Evolutionary conservation across 92 coral and sea anemone species (phyloP).

Genomic region (Bergia puertoricense): DNA sequence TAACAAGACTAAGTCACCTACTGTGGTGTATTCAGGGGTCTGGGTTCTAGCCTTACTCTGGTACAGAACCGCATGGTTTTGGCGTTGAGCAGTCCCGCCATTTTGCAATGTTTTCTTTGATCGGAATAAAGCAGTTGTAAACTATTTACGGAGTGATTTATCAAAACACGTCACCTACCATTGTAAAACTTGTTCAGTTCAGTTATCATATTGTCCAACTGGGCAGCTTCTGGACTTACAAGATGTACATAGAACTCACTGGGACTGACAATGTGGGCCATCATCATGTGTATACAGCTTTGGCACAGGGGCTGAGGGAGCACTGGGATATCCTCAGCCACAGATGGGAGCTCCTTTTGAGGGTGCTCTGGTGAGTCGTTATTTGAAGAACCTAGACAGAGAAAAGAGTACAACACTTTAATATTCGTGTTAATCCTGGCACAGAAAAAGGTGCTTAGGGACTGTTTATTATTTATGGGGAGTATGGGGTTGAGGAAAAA

Average conservation of each 20-base stretch:
- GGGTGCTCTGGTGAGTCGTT: not conserved
- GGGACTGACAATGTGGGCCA: slow-evolving; percentile 82
- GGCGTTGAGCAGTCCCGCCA: too few species aligned
- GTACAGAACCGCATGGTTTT: too few species aligned
- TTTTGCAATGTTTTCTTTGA: too few species aligned
- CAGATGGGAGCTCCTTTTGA: not conserved
- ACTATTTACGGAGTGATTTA: too few species aligned
- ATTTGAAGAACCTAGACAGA: not conserved
- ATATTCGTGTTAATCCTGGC: too few species aligned
- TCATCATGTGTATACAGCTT: slow-evolving; percentile 74
- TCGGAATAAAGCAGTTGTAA: not conserved
- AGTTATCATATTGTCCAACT: slow-evolving; percentile 70
- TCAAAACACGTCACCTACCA: slow-evolving; percentile 49
- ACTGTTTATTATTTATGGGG: too few species aligned
- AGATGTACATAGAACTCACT: slow-evolving; percentile 94
- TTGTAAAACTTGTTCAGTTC: slow-evolving; percentile 79
- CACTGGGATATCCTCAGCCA: slow-evolving; percentile 16
- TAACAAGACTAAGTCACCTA: too few species aligned
- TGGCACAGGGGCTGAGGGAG: slow-evolving; percentile 63
- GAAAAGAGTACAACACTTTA: too few species aligned
- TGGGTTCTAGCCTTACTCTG: too few species aligned
- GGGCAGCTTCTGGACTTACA: slow-evolving; percentile 88
- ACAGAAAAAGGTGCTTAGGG: too few species aligned
- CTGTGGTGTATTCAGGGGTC: too few species aligned
- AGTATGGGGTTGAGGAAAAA: too few species aligned